phyloP scores from a whole-genome alignment of 2,113 vertebrate species.

The Macaca nemestrina region DNA sequence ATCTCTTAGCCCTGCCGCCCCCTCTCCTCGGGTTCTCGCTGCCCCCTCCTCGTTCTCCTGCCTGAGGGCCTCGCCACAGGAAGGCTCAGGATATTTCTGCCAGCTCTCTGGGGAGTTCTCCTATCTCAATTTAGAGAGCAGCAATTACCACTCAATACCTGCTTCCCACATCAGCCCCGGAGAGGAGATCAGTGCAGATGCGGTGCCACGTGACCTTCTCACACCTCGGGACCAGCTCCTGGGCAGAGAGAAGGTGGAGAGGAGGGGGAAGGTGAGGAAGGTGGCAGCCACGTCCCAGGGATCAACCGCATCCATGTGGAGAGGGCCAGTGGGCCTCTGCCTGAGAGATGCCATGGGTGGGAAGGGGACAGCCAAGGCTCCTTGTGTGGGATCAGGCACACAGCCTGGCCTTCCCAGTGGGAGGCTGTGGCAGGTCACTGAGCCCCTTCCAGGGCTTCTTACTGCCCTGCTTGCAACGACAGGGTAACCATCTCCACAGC shows the following conservation, averaged over 20 bases:
- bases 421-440: background rate
- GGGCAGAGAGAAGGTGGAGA: background rate
- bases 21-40: background rate
- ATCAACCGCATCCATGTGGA: accelerated
- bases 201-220: background rate
- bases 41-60: background rate
- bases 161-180: conserved; percentile 47
- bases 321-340: background rate
- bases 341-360: background rate
- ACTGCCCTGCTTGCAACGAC: background rate
- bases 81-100: conserved; percentile 51
- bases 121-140: conserved; percentile 55
- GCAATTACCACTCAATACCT: conserved; percentile 35
- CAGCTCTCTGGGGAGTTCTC: conserved; percentile 44
- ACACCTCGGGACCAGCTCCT: background rate
- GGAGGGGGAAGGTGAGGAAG: background rate
- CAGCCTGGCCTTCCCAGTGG: background rate
- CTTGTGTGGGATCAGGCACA: background rate
- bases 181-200: background rate
- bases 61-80: background rate
- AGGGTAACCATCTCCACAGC: background rate
- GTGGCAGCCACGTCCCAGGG: background rate
- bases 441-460: background rate
- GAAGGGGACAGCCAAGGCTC: background rate
- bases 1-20: background rate